phyloP scores from a whole-genome alignment of 2,888 invertebrate genomes.

The Ctena decussata region DNA sequence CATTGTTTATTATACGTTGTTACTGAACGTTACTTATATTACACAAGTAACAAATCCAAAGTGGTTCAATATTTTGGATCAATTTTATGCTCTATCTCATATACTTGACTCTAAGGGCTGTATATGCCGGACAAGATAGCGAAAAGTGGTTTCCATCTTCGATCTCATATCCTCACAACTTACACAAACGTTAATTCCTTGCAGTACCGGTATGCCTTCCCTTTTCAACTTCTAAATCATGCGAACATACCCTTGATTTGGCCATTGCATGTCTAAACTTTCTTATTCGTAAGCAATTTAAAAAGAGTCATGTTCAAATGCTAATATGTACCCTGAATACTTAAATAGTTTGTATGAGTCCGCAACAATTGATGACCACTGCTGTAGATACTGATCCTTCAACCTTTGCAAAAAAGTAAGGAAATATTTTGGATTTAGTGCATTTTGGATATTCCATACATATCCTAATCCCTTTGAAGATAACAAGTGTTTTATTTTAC shows the following conservation, averaged over 20 bases:
- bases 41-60: too few relatives aligned
- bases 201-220: not conserved
- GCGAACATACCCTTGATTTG: not conserved
- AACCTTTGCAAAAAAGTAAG: not conserved
- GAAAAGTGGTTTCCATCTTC: not conserved
- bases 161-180: not conserved
- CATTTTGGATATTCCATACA: not conserved
- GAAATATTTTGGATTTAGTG: not conserved
- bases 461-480: not conserved
- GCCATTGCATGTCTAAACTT: not conserved
- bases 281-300: not conserved
- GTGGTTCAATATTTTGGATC: too few relatives aligned
- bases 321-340: not conserved
- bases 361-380: not conserved
- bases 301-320: not conserved
- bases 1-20: too few relatives aligned
- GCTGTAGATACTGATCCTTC: not conserved
- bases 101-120: not conserved
- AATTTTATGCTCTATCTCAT: too few relatives aligned
- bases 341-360: not conserved
- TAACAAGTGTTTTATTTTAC: not conserved
- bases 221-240: slow-evolving; percentile 18
- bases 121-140: not conserved
- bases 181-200: not conserved
- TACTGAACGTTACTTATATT: too few relatives aligned